These are phyloP conservation scores for Myotis brandtii DNA, from an alignment of 2,113 vertebrate genomes.

Conservation along the genomic window DNA sequence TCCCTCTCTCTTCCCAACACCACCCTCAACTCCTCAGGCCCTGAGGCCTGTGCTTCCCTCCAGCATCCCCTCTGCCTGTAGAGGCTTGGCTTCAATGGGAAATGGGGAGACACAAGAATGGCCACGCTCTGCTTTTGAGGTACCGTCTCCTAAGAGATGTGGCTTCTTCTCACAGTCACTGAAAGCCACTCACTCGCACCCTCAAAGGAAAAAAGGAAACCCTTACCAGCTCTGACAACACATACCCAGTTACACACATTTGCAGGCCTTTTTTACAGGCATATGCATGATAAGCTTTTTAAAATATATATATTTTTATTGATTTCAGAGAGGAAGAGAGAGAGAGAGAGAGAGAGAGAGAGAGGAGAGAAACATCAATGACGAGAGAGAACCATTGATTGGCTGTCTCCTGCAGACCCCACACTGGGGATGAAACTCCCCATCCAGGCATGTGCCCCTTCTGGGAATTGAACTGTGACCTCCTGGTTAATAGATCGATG, in stretches of 20 bases:
- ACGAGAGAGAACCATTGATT: no score
- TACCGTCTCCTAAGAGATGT: neutral
- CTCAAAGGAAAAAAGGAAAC: neutral
- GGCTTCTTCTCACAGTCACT: neutral
- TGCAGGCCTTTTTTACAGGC: neutral
- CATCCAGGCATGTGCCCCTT: no score
- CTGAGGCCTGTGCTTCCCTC: neutral
- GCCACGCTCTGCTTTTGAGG: neutral
- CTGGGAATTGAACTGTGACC: no score
- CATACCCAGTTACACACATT: neutral
- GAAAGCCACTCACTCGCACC: neutral
- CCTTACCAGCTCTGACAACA: neutral
- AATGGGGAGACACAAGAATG: neutral
- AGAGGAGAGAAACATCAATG: no score
- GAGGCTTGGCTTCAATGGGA: neutral
- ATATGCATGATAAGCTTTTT: neutral
- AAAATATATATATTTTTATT: no score
- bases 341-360: no score
- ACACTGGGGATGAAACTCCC: no score
- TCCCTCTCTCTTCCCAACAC: neutral
- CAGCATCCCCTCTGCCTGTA: neutral
- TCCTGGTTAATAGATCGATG: no score
- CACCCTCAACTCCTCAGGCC: neutral
- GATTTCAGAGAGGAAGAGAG: no score
- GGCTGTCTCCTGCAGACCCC: no score